Evolutionary conservation across 2,888 invertebrate species (phyloP).

Genomic region (Harpalus rubripes): DNA sequence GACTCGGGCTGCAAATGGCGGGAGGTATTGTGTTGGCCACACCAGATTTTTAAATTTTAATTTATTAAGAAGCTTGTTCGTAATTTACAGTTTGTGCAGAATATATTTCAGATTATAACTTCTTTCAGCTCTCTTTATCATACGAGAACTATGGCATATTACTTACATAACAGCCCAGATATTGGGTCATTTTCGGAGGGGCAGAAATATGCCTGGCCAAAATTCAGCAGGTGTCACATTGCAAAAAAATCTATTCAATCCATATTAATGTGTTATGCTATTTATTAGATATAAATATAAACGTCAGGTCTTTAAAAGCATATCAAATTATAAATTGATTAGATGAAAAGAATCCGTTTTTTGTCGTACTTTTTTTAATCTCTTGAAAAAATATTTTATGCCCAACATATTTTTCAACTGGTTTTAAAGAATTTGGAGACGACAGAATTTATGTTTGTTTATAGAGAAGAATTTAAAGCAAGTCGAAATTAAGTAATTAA

Average conservation of each 20-base stretch:
- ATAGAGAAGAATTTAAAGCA: neutral
- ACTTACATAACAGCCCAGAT: no score
- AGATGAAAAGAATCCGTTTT: conserved; percentile 40
- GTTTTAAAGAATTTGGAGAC: neutral
- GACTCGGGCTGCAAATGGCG: no score
- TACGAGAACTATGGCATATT: no score
- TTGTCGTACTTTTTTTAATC: neutral
- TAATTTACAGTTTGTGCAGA: no score
- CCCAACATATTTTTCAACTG: neutral
- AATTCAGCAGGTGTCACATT: neutral
- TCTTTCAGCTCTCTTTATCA: no score
- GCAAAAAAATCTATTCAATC: neutral
- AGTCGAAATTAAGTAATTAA: neutral
- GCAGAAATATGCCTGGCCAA: neutral
- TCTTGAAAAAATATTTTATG: neutral
- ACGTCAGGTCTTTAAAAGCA: conserved; percentile 13
- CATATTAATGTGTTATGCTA: neutral
- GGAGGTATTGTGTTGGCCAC: no score
- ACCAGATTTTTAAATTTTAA: no score
- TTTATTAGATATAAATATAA: conserved; percentile 35
- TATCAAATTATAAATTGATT: conserved; percentile 48
- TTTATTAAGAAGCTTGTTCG: no score
- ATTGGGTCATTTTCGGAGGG: neutral
- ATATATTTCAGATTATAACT: no score
- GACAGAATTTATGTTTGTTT: neutral